Evolutionary conservation across 2,797 vertebrate genomes (phyloP).

Genomic region (Masticophis lateralis): DNA sequence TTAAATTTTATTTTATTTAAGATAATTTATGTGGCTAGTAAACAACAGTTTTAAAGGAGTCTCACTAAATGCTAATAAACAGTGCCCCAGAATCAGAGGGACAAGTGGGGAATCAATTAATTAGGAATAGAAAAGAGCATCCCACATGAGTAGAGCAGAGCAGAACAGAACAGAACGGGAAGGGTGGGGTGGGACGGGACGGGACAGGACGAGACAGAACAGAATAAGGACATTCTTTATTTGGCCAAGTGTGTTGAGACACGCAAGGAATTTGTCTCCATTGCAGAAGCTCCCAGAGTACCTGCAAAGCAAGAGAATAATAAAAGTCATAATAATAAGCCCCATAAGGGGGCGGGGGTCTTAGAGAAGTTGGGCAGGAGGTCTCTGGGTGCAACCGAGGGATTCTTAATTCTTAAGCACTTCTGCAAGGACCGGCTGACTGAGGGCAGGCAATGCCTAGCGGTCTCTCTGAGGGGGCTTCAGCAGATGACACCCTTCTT

Average conservation of each 20-base stretch:
- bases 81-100: not conserved
- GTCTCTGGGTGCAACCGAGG: not conserved
- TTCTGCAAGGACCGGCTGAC: not conserved
- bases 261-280: not conserved
- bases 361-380: too few relatives aligned
- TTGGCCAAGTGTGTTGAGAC: not conserved
- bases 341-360: too few relatives aligned
- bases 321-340: not conserved
- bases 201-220: accelerated
- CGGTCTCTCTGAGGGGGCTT: not conserved
- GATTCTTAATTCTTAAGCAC: not conserved
- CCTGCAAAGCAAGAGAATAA: not conserved
- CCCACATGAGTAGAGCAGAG: not conserved
- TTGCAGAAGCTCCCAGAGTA: not conserved
- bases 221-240: not conserved
- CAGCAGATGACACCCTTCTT: not conserved
- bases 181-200: too few relatives aligned
- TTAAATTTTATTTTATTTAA: not conserved
- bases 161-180: too few relatives aligned
- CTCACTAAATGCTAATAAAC: not conserved
- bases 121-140: not conserved
- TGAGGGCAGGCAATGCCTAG: not conserved
- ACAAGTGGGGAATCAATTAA: not conserved
- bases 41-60: not conserved
- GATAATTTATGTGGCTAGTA: not conserved